A percentile compares a stretch with the other conserved stretches of the same genome.
These are phyloP conservation scores for Silvanus unidentatus DNA, from an alignment of 2,888 invertebrate genomes.

Conservation along the genomic window DNA sequence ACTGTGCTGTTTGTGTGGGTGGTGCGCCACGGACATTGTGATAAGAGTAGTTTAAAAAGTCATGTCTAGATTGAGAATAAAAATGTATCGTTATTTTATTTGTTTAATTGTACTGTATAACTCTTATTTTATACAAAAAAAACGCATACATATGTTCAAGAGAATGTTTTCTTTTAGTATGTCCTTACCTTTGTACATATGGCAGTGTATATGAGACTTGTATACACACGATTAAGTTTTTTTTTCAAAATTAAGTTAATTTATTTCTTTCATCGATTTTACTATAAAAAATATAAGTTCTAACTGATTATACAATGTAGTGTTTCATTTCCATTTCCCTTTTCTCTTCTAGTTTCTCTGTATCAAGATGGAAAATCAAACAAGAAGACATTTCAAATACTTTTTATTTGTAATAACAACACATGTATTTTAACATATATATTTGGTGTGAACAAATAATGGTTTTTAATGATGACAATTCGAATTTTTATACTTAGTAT, in stretches of 20 bases:
- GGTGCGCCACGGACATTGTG: constrained; percentile 46
- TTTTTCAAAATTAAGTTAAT: constrained; percentile 39
- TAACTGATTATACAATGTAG: constrained; percentile 21
- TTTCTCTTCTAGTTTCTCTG: no score
- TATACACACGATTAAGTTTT: constrained; percentile 41
- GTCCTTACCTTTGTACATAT: constrained; percentile 44
- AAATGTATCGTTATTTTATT: constrained; percentile 46
- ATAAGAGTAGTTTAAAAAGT: constrained; percentile 45
- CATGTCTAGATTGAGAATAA: constrained; percentile 43
- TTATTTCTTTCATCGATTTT: constrained; percentile 34
- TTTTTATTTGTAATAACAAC: constrained; percentile 46
- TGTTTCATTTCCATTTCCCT: no score
- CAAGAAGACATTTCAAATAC: neutral
- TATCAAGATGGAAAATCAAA: no score
- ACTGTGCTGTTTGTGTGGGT: constrained; percentile 47
- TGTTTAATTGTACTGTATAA: constrained; percentile 44
- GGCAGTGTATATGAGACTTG: constrained; percentile 42
- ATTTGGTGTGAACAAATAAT: constrained; percentile 48
- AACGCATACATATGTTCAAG: constrained; percentile 31
- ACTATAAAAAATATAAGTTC: constrained; percentile 33
- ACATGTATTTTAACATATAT: constrained; percentile 49
- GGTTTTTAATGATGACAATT: constrained; percentile 39
- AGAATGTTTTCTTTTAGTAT: constrained; percentile 38
- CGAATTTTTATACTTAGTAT: constrained; percentile 32
- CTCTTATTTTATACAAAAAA: constrained; percentile 44